Conservation (phyloP, 2,888 invertebrate genomes). For the Folsomia manolachei region DNA sequence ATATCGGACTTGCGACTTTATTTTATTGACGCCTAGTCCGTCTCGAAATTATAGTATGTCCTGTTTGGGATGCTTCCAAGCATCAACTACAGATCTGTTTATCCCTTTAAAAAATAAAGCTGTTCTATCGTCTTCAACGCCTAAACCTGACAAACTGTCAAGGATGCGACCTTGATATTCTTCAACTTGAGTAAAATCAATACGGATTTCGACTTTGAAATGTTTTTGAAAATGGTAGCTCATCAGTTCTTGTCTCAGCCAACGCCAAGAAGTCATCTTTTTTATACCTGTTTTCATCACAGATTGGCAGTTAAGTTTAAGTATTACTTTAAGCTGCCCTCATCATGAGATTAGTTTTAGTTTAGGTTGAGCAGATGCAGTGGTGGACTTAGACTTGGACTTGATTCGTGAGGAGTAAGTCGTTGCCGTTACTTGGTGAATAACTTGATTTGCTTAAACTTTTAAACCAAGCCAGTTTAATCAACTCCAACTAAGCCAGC, state of each 20-base stretch:
- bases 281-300: not conserved
- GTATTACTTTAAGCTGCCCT: too few relatives aligned
- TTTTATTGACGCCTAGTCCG: not conserved
- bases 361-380: too few relatives aligned
- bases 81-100: not conserved
- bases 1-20: not conserved
- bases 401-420: not conserved
- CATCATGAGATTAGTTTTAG: not conserved
- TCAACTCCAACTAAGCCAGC: not conserved
- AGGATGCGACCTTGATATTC: conserved; percentile 15
- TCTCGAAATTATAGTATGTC: not conserved
- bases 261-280: too few relatives aligned
- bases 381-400: not conserved
- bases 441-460: not conserved
- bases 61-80: conserved; percentile 11
- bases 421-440: not conserved
- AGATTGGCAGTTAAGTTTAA: not conserved
- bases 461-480: not conserved
- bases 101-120: too few relatives aligned
- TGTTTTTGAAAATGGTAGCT: not conserved
- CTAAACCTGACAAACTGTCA: conserved; percentile 7
- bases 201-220: not conserved
- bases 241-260: too few relatives aligned
- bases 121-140: not conserved
- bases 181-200: not conserved